A percentile compares a stretch with the other conserved stretches of the same genome.
These are phyloP conservation scores for Chrysomallon squamiferum DNA, from an alignment of 1,140 invertebrate species.

Conservation along the genomic window DNA sequence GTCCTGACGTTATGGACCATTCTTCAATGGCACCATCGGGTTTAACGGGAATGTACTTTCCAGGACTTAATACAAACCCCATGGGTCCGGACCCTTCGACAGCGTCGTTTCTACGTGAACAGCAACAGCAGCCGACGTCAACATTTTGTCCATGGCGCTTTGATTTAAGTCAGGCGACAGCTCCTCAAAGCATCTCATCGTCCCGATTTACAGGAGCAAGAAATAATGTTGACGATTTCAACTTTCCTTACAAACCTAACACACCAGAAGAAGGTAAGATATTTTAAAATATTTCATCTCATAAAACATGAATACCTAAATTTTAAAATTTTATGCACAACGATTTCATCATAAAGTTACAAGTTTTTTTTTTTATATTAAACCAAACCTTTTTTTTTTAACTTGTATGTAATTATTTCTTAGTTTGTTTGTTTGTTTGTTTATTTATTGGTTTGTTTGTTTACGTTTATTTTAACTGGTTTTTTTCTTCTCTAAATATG, in stretches of 20 bases:
- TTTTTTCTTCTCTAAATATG: no score
- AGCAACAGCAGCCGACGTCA: slow-evolving; percentile 9
- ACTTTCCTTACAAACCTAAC: slow-evolving; percentile 22
- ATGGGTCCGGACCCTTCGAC: slow-evolving; percentile 7
- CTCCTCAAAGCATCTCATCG: slow-evolving; percentile 2
- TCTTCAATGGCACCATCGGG: slow-evolving; percentile 9
- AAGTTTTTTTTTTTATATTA: no score
- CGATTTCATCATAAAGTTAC: no score
- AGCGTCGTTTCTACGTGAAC: slow-evolving; percentile 17
- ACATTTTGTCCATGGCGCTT: slow-evolving; percentile 24
- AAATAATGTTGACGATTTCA: slow-evolving; percentile 10
- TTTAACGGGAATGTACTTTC: slow-evolving; percentile 20
- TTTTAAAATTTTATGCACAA: no score
- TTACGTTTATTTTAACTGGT: no score
- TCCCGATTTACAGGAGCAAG: slow-evolving; percentile 3
- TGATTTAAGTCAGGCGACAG: slow-evolving; percentile 10
- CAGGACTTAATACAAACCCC: slow-evolving; percentile 3
- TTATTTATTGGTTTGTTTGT: no score
- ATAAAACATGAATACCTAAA: background rate
- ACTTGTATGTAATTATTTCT: no score
- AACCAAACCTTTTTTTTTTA: no score
- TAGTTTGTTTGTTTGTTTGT: no score
- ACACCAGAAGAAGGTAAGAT: slow-evolving; percentile 17
- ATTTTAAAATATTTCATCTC: background rate
- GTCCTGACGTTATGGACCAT: slow-evolving; percentile 23